A percentile compares a stretch with the other conserved stretches of the same genome.
Evolutionary conservation across 2,888 invertebrate species (phyloP).

Genomic region (Digitonthophagus gazella): DNA sequence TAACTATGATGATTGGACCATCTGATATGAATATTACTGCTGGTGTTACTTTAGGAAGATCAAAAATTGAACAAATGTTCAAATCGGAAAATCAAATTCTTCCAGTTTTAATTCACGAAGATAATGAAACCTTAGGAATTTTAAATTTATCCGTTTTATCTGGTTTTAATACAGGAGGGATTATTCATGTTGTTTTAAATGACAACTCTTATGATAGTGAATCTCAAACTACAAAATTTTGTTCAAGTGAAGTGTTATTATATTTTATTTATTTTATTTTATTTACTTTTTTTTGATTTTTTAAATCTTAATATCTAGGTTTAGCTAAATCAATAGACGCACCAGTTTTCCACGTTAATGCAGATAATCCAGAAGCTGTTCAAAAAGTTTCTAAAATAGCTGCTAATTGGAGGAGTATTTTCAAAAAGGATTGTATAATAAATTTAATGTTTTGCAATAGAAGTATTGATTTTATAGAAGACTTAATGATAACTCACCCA

Average conservation of each 20-base stretch:
- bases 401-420: slow-evolving; percentile 83
- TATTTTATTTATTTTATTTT: too few relatives aligned
- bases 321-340: slow-evolving; percentile 71
- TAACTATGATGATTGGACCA: slow-evolving; percentile 20
- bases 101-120: slow-evolving; percentile 87
- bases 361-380: slow-evolving; percentile 90
- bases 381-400: slow-evolving; percentile 86
- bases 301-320: background rate
- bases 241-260: background rate
- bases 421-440: slow-evolving; percentile 82
- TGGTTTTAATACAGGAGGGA: slow-evolving; percentile 87
- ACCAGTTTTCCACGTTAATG: slow-evolving; percentile 93
- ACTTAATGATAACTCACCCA: slow-evolving; percentile 40
- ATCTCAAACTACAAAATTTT: background rate
- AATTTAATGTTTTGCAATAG: slow-evolving; percentile 81
- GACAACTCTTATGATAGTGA: slow-evolving; percentile 63
- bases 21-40: slow-evolving; percentile 22
- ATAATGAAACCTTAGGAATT: slow-evolving; percentile 89
- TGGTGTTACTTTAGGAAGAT: slow-evolving; percentile 69
- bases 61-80: slow-evolving; percentile 83
- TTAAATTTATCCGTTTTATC: slow-evolving; percentile 89
- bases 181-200: slow-evolving; percentile 87
- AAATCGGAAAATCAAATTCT: slow-evolving; percentile 64
- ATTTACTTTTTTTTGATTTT: background rate
- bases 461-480: slow-evolving; percentile 90